Evolutionary conservation across 2,113 vertebrate species (phyloP), one percentile per base, ranked within the genome.

Genomic region (Thunnus maccoyii): DNA sequence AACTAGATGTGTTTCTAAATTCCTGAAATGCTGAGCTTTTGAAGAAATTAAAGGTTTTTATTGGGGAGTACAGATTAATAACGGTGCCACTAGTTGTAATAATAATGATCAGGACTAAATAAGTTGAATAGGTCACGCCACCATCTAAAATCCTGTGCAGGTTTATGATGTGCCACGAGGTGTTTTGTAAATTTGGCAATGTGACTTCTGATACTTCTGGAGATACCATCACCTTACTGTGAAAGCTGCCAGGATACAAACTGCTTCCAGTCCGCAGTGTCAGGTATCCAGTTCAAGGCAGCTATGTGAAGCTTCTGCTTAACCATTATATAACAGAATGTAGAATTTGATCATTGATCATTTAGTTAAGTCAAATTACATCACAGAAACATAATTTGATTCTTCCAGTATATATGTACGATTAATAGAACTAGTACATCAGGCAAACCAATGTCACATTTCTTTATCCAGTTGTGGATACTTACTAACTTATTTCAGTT

Each of bases 21-120:
- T 82, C 65, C 64, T 65, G 16, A 58, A 67, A 69, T 72, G 50
- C 55, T 12, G 8, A 68, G 5, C 5, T 67, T 72, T 71, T 72
- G 11, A 5, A 44, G 17, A 80, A 83, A 72, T 72, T 5, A 68
- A 20, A n/a, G 76, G 61, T 47, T 82, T 72, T 36, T 72, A 36
- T 64, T 16, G 11, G 5, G 14, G 36, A 54, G 66, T 25, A 17
- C n/a, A 65, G 64, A 30, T n/a, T 79, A 72, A 79, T 83, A 67
- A 82, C 61, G 72, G 80, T 27, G n/a, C 4, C 52, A 15, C 15
- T 4, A 0, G 25, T 63, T 11, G 2, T 86, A 75, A 82, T 71
- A 61, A 75, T 58, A 75, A 27, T 56, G 27, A 77, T 83, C 65
- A 54, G 64, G 36, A 65, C 47, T 5, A 16, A 54, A 62, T 22